A percentile compares a stretch with the other conserved stretches of the same genome.
Evolutionary conservation across 92 coral and sea anemone species (phyloP).

Genomic region (Ricordea florida): DNA sequence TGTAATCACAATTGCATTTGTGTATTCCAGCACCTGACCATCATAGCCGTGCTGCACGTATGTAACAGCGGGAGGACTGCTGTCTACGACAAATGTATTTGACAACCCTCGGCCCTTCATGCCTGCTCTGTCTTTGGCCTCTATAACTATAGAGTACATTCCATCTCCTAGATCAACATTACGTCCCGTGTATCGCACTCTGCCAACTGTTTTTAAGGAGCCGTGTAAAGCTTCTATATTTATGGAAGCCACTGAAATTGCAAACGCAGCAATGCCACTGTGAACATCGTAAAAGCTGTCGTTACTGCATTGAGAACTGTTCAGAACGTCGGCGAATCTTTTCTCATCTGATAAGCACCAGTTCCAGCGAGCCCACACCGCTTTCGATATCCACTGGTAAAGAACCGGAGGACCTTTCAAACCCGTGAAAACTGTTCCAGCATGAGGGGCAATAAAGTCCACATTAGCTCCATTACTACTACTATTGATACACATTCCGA

Average conservation of each 20-base stretch:
- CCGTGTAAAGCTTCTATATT: conserved; percentile 36
- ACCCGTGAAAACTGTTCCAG: conserved; percentile 75
- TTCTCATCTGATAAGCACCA: conserved; percentile 78
- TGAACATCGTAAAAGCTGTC: conserved; percentile 77
- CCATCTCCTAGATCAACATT: conserved; percentile 71
- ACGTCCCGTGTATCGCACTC: conserved; percentile 64
- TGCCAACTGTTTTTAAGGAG: conserved; percentile 60
- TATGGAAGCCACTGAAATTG: conserved; percentile 66
- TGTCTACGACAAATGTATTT: conserved; percentile 72
- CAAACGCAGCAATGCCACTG: conserved; percentile 76
- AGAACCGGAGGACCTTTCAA: conserved; percentile 61
- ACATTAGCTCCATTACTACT: conserved; percentile 84
- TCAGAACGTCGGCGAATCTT: neutral
- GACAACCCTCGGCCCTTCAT: conserved; percentile 50
- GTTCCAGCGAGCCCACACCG: conserved; percentile 90
- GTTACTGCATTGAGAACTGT: conserved; percentile 26
- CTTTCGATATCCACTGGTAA: conserved; percentile 71
- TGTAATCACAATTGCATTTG: neutral
- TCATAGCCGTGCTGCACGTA: conserved; percentile 71
- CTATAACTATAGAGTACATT: conserved; percentile 66
- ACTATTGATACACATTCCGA: conserved; percentile 79
- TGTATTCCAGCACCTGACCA: conserved; percentile 28
- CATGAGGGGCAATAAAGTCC: conserved; percentile 75
- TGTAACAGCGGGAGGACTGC: conserved; percentile 63
- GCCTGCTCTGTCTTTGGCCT: conserved; percentile 84